phyloP scores from a whole-genome alignment of 1,140 invertebrate species.

The Drosophila guanche region DNA sequence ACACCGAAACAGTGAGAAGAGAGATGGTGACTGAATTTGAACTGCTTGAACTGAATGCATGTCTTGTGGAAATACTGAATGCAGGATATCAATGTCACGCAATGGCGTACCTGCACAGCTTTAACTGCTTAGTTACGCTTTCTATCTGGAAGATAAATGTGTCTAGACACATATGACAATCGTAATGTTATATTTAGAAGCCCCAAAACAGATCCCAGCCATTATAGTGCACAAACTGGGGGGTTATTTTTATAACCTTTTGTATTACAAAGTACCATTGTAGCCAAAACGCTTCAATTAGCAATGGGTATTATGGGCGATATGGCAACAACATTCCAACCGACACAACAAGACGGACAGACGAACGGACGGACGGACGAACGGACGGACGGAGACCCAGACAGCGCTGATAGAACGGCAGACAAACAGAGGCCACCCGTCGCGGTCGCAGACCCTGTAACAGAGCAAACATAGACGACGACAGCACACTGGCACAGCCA shows the following conservation, averaged over 20 bases:
- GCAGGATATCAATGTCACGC: too few species aligned
- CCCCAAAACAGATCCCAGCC: not conserved
- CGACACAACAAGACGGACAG: slow-evolving; percentile 5
- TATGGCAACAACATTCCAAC: slow-evolving; percentile 32
- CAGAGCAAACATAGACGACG: slow-evolving; percentile 20
- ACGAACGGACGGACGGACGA: too few species aligned
- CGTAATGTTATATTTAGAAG: slow-evolving; percentile 15
- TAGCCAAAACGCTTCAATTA: slow-evolving; percentile 33
- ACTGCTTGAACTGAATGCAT: not conserved
- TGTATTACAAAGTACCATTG: slow-evolving; percentile 1
- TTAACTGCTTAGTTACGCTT: too few species aligned
- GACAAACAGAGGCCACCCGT: slow-evolving; percentile 60
- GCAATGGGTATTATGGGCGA: slow-evolving; percentile 42
- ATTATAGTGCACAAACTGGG: too few species aligned
- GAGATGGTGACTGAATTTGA: not conserved
- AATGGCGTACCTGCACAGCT: too few species aligned
- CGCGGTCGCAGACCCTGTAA: slow-evolving; percentile 67
- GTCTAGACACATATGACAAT: too few species aligned
- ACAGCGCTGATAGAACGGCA: slow-evolving; percentile 57
- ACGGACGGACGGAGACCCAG: slow-evolving; percentile 19
- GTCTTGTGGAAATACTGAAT: too few species aligned
- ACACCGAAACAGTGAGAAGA: not conserved
- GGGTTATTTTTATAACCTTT: slow-evolving; percentile 7
- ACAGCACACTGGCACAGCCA: slow-evolving; percentile 12
- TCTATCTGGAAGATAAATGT: too few species aligned